Evolutionary conservation across 2,888 invertebrate species (phyloP).

Genomic region (Seira sanloemensis): DNA sequence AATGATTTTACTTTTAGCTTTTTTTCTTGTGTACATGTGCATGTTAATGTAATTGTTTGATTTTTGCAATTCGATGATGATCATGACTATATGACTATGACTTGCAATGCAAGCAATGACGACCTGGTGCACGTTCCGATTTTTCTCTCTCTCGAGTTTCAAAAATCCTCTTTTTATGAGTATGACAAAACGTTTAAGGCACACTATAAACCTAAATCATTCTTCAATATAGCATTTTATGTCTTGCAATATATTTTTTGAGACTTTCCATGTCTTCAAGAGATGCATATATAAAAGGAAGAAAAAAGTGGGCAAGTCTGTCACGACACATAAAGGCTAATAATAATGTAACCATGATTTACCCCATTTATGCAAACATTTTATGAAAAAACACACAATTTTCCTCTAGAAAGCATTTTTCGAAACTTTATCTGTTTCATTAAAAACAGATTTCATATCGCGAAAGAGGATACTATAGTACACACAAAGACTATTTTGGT

Average conservation of each 20-base stretch:
- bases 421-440: not conserved
- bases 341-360: conserved; percentile 39
- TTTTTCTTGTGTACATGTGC: no score
- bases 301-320: conserved; percentile 35
- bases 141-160: no score
- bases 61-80: no score
- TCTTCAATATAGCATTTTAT: no score
- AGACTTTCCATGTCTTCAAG: not conserved
- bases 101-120: not conserved
- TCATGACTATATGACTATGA: not conserved
- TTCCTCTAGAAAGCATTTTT: conserved; percentile 28
- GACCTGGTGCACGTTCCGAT: not conserved
- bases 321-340: conserved; percentile 39
- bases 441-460: no score
- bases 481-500: not conserved
- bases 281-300: not conserved
- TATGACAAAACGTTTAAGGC: not conserved
- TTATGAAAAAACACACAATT: conserved; percentile 9
- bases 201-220: not conserved
- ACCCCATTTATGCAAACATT: conserved; percentile 50
- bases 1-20: not conserved
- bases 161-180: not conserved
- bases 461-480: no score
- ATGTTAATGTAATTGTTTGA: not conserved
- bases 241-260: not conserved